phyloP scores from a whole-genome alignment of 2,888 invertebrate species.

The Patella pellucida region DNA sequence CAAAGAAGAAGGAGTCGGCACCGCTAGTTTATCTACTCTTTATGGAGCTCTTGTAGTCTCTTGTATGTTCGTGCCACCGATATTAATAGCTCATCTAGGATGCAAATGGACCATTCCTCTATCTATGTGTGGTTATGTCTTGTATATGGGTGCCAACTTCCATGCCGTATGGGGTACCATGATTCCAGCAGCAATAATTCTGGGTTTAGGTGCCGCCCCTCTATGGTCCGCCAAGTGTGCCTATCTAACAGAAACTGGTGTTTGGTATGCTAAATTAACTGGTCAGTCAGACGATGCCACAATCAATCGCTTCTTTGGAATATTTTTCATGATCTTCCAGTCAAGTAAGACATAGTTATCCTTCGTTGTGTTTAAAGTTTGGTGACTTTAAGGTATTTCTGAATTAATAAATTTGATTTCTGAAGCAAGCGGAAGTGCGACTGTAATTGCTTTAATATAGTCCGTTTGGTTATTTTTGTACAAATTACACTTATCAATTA shows the following conservation, averaged over 20 bases:
- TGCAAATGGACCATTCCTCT: conserved; percentile 96
- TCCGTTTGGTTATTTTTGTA: too few species aligned
- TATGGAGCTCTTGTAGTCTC: conserved; percentile 94
- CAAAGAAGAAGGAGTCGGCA: conserved; percentile 89
- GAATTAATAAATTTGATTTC: too few species aligned
- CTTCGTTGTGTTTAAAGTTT: too few species aligned
- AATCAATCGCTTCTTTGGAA: conserved; percentile 96
- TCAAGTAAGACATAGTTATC: conserved; percentile 79
- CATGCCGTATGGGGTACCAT: conserved; percentile 88
- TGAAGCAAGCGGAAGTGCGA: too few species aligned
- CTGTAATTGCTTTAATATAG: too few species aligned
- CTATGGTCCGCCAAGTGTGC: conserved; percentile 99
- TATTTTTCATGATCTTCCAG: conserved; percentile 98
- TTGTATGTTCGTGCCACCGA: conserved; percentile 81
- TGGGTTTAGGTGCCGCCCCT: conserved; percentile 94
- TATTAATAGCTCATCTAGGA: conserved; percentile 76
- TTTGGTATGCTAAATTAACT: conserved; percentile 85
- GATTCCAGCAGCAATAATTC: conserved; percentile 84
- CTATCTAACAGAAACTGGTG: conserved; percentile 86
- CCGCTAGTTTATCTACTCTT: conserved; percentile 88
- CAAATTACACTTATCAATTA: too few species aligned
- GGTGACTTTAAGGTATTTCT: too few species aligned
- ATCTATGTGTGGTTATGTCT: conserved; percentile 92
- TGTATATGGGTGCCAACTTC: conserved; percentile 95
- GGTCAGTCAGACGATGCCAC: conserved; percentile 88